Evolutionary conservation across 2,888 invertebrate genomes (phyloP).

Genomic region (Leuctra nigra): DNA sequence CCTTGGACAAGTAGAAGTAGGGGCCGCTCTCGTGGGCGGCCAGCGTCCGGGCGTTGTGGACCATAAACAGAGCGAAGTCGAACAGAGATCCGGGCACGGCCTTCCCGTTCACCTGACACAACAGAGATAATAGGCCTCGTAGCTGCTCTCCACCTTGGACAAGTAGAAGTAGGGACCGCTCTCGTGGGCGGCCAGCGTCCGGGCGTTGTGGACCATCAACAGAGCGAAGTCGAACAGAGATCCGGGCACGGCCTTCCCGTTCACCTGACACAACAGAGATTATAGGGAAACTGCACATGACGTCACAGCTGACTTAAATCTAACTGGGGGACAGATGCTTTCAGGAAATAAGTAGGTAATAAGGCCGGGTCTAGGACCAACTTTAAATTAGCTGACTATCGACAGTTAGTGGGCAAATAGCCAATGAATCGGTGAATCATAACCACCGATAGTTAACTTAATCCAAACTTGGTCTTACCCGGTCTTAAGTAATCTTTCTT

Average conservation of each 20-base stretch:
- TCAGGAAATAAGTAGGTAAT: too few relatives aligned
- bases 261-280: constrained; percentile 41
- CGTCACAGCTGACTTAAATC: too few relatives aligned
- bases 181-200: constrained; percentile 45
- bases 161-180: constrained; percentile 64
- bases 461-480: too few relatives aligned
- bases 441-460: too few relatives aligned
- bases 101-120: constrained; percentile 48
- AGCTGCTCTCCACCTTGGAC: constrained; percentile 59
- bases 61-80: constrained; percentile 61
- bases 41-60: constrained; percentile 52
- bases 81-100: constrained; percentile 59
- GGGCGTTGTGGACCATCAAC: constrained; percentile 57
- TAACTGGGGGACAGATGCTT: too few relatives aligned
- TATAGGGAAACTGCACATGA: too few relatives aligned
- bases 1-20: constrained; percentile 63
- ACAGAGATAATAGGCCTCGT: constrained; percentile 49
- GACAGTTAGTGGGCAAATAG: too few relatives aligned
- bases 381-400: too few relatives aligned
- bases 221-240: constrained; percentile 63
- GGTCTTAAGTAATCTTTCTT: too few relatives aligned
- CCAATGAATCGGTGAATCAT: too few relatives aligned
- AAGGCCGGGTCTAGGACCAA: too few relatives aligned
- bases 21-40: constrained; percentile 53
- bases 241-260: constrained; percentile 55